These are phyloP conservation scores for Dipodomys merriami DNA, from an alignment of 2,113 vertebrate species.

Conservation along the genomic window DNA sequence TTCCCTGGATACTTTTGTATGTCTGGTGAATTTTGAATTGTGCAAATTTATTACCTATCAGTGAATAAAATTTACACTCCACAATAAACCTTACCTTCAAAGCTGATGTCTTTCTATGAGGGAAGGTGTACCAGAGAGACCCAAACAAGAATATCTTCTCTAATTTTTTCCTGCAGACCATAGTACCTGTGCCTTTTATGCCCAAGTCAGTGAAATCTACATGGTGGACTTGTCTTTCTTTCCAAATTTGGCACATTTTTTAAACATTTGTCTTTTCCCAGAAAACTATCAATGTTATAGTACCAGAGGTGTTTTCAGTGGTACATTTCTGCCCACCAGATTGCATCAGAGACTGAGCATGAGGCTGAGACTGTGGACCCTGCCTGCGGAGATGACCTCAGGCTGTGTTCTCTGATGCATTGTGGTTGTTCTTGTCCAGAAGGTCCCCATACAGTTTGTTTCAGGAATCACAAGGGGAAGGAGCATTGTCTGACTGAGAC, in stretches of 20 bases:
- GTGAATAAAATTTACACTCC: neutral
- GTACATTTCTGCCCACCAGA: neutral
- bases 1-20: neutral
- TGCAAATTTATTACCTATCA: neutral
- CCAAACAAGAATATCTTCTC: too few species aligned
- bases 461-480: too few species aligned
- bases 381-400: too few species aligned
- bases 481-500: neutral
- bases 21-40: neutral
- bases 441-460: neutral
- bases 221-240: neutral
- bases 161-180: too few species aligned
- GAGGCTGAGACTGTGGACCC: too few species aligned
- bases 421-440: too few species aligned
- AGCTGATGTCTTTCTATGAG: too few species aligned
- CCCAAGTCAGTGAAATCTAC: neutral
- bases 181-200: too few species aligned
- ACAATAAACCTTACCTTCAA: neutral
- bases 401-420: too few species aligned
- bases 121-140: too few species aligned
- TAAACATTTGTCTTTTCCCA: neutral
- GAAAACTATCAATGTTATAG: neutral
- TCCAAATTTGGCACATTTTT: neutral
- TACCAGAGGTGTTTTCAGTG: neutral
- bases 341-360: too few species aligned